Conservation (phyloP, 2,113 vertebrate species). For the Hipposideros armiger region DNA sequence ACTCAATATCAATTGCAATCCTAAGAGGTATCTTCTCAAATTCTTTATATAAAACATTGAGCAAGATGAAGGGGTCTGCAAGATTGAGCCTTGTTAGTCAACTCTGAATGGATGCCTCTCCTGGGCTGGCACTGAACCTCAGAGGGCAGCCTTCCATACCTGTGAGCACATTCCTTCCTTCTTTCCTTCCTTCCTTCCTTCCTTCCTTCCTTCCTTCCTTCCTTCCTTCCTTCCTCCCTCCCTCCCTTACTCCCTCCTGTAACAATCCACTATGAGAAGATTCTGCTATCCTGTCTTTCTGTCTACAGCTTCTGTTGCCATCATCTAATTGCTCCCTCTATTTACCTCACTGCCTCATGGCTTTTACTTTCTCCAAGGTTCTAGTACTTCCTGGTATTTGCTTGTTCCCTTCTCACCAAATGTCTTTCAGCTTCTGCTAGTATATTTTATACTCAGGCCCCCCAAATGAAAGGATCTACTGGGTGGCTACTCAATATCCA, state of each 20-base stretch:
- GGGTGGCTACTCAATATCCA: not conserved
- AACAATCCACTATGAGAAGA: not conserved
- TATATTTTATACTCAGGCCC: not conserved
- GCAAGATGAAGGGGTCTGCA: not conserved
- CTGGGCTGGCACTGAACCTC: not conserved
- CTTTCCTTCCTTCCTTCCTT: not conserved
- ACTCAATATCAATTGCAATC: not conserved
- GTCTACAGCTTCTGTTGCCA: not conserved
- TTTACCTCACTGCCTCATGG: not conserved
- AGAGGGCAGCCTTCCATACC: not conserved
- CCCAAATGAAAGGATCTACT: not conserved
- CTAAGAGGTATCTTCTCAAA: not conserved
- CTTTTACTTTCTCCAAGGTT: not conserved
- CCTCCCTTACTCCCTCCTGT: not conserved
- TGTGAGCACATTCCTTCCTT: not conserved
- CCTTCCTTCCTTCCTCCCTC: not conserved
- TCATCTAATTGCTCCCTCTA: not conserved
- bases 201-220: not conserved
- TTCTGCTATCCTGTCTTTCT: not conserved
- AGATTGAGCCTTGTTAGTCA: not conserved
- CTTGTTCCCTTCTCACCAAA: not conserved
- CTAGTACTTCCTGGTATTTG: not conserved
- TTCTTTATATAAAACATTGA: not conserved
- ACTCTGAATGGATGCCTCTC: not conserved
- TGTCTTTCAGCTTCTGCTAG: not conserved